Evolutionary conservation across 2,113 vertebrate species (phyloP).

Genomic region (Brienomyrus longianalis): DNA sequence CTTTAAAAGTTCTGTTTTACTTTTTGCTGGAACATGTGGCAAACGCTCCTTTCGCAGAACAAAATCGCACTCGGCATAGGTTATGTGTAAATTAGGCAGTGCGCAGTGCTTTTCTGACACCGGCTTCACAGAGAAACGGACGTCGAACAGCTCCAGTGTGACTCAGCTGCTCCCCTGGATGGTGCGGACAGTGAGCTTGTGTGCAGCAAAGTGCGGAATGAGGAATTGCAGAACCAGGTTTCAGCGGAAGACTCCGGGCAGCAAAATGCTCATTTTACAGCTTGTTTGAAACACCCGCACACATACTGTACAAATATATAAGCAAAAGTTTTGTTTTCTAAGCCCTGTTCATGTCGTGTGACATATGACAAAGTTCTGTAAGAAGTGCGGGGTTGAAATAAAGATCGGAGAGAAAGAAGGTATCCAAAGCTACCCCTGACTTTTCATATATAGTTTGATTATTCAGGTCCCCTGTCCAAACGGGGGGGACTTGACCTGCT

Average conservation of each 20-base stretch:
- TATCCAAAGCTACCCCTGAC: not conserved
- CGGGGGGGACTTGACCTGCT: not conserved
- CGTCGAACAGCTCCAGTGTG: not conserved
- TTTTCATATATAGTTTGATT: not conserved
- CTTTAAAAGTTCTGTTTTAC: not conserved
- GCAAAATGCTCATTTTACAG: not conserved
- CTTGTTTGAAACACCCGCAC: not conserved
- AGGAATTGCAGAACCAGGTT: not conserved
- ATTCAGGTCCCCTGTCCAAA: not conserved
- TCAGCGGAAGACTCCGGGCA: not conserved
- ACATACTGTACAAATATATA: not conserved
- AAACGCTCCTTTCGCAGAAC: not conserved
- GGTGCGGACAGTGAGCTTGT: not conserved
- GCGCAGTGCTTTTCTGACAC: not conserved
- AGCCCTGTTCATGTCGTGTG: not conserved
- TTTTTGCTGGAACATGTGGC: not conserved
- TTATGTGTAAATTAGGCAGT: not conserved
- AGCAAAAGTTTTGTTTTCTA: not conserved
- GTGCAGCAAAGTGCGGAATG: not conserved
- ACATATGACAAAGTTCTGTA: not conserved
- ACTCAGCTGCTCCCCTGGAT: not conserved
- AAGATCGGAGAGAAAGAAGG: not conserved
- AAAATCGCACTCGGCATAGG: not conserved
- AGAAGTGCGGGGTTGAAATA: not conserved
- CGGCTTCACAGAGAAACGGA: not conserved